Conservation (phyloP, 1,140 invertebrate species). For the Nilaparvata lugens region DNA sequence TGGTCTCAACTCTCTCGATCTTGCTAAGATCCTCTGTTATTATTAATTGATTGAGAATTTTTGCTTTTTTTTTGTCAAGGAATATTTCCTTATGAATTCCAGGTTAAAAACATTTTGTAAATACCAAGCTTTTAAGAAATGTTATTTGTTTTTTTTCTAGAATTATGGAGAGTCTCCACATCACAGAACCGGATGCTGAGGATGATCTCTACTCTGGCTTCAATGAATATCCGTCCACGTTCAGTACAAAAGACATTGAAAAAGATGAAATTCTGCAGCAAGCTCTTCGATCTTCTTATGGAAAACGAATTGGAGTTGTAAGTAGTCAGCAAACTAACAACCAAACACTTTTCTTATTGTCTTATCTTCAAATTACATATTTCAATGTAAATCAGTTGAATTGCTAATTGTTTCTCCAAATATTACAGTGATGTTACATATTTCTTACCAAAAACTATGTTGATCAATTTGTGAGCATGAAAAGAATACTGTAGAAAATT, state of each 20-base stretch:
- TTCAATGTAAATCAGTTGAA: constrained; percentile 2
- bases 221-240: constrained; percentile 53
- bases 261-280: constrained; percentile 56
- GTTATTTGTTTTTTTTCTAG: too few species aligned
- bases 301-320: constrained; percentile 45
- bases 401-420: not conserved
- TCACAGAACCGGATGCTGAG: constrained; percentile 11
- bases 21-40: too few species aligned
- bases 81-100: too few species aligned
- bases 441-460: not conserved
- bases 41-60: too few species aligned
- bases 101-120: too few species aligned
- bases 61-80: too few species aligned
- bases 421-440: not conserved
- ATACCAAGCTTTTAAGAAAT: too few species aligned
- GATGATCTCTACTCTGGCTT: constrained; percentile 59
- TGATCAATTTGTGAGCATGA: too few species aligned
- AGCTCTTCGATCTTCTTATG: constrained; percentile 49
- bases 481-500: too few species aligned
- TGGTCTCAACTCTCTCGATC: too few species aligned
- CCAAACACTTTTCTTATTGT: constrained; percentile 8
- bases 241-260: constrained; percentile 53
- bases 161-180: constrained; percentile 6
- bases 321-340: constrained; percentile 2
- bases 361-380: not conserved